Evolutionary conservation across 2,797 vertebrate species (phyloP).

Genomic region (Catamblyrhynchus diadema): DNA sequence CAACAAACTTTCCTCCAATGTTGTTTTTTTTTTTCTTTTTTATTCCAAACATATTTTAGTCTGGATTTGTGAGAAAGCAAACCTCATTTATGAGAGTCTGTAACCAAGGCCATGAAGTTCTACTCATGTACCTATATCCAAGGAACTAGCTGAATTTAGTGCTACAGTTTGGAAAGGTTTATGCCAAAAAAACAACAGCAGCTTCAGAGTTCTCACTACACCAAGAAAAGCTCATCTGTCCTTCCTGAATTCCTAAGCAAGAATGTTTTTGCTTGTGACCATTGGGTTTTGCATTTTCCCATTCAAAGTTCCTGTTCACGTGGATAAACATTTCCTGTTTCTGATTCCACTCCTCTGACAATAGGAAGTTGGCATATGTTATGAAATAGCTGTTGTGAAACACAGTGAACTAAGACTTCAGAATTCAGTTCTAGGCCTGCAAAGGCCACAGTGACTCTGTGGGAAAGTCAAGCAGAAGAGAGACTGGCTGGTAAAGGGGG

Average conservation of each 20-base stretch:
- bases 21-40: neutral
- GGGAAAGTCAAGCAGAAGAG: neutral
- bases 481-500: neutral
- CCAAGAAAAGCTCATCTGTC: neutral
- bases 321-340: neutral
- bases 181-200: neutral
- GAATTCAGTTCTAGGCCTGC: neutral
- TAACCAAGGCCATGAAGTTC: neutral
- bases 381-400: neutral
- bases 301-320: accelerated
- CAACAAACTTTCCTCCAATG: neutral
- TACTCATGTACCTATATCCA: neutral
- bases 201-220: neutral
- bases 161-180: neutral
- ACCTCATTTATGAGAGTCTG: neutral
- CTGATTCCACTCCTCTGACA: neutral
- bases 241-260: neutral
- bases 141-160: neutral
- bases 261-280: neutral
- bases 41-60: neutral
- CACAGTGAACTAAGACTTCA: neutral
- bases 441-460: neutral
- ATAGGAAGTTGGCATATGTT: neutral
- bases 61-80: neutral
- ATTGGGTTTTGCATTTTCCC: neutral